Percentiles rank a stretch among this genome's conserved stretches.
Evolutionary conservation across 2,113 vertebrate species (phyloP).

Genomic region (Cyprinodon variegatus): DNA sequence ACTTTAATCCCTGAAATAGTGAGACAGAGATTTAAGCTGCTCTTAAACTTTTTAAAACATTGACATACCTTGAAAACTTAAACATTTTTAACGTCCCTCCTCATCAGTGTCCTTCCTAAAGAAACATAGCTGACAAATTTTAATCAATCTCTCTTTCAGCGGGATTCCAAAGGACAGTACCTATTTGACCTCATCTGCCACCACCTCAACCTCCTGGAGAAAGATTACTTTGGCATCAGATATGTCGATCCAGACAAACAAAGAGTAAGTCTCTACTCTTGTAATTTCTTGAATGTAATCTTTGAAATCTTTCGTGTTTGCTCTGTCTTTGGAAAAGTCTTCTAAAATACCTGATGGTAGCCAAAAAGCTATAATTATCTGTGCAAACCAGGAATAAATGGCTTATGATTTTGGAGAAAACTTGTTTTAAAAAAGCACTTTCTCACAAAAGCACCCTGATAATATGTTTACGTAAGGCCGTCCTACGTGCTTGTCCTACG

Average conservation of each 20-base stretch:
- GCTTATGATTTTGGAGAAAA: background rate
- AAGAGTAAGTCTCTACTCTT: slow-evolving; percentile 81
- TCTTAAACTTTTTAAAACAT: background rate
- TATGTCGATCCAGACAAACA: slow-evolving; percentile 98
- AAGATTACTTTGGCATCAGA: slow-evolving; percentile 96
- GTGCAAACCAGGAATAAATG: background rate
- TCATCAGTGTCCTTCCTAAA: background rate
- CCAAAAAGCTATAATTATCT: background rate
- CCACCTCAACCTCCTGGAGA: slow-evolving; percentile 96
- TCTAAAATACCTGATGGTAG: background rate
- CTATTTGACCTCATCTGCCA: slow-evolving; percentile 97
- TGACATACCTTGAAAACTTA: background rate
- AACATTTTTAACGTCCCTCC: background rate
- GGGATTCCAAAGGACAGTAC: slow-evolving; percentile 96
- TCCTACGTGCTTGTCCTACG: no score
- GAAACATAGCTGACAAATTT: background rate
- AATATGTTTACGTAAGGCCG: no score
- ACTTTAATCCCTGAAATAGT: background rate
- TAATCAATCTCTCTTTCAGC: slow-evolving; percentile 78
- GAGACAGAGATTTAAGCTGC: background rate
- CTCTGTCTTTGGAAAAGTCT: background rate
- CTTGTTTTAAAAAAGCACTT: background rate
- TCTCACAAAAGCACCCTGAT: background rate
- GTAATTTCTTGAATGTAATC: background rate
- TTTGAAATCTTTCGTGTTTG: background rate